Evolutionary conservation across 2,113 vertebrate species (phyloP).

Genomic region (Trichomycterus rosablanca): DNA sequence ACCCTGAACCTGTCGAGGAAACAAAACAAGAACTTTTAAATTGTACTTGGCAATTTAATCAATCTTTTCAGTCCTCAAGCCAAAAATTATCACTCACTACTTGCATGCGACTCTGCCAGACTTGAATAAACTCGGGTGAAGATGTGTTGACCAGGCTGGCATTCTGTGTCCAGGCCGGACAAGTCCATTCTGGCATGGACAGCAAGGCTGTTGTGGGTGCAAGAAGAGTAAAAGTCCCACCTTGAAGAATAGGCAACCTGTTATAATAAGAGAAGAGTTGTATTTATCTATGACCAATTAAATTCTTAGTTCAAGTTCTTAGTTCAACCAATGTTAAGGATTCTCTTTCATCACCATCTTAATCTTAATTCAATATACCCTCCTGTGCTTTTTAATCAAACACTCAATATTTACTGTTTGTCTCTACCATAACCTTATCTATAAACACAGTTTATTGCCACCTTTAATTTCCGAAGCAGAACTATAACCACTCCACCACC

Average conservation of each 20-base stretch:
- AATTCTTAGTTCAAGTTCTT: too few relatives aligned
- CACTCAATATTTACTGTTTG: too few relatives aligned
- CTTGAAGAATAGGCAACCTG: slow-evolving; percentile 94
- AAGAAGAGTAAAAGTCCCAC: slow-evolving; percentile 85
- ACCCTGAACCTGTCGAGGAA: slow-evolving; percentile 77
- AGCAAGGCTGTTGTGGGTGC: slow-evolving; percentile 87
- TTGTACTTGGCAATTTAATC: too few relatives aligned
- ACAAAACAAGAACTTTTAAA: neutral
- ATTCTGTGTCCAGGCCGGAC: slow-evolving; percentile 88
- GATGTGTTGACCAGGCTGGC: slow-evolving; percentile 77
- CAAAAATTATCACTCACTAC: slow-evolving; percentile 69
- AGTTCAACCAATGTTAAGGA: too few relatives aligned
- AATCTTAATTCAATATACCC: too few relatives aligned
- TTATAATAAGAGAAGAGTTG: slow-evolving; percentile 11
- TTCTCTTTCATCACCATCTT: too few relatives aligned
- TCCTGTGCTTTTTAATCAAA: too few relatives aligned
- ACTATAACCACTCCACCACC: too few relatives aligned
- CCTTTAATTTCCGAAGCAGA: too few relatives aligned
- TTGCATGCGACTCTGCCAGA: slow-evolving; percentile 89
- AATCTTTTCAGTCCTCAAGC: neutral
- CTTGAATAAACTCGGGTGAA: slow-evolving; percentile 75
- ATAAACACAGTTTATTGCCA: too few relatives aligned
- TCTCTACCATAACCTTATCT: too few relatives aligned
- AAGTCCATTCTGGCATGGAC: slow-evolving; percentile 86
- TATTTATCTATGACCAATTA: neutral